These are phyloP conservation scores for Drosophila paracracens DNA, from an alignment of 2,888 invertebrate species.

Conservation along the genomic window DNA sequence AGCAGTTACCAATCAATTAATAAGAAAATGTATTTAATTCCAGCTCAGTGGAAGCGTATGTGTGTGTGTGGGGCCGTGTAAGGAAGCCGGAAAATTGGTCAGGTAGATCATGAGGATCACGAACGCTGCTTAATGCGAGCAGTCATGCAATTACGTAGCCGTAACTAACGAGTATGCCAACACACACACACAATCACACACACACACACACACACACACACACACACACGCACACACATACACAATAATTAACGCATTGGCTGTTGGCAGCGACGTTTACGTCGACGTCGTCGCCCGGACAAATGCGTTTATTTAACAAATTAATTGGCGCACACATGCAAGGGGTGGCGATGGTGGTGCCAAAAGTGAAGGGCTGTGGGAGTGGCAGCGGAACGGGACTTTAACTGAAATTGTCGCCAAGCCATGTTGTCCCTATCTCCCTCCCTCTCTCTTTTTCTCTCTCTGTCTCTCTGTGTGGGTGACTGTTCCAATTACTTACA, in stretches of 20 bases:
- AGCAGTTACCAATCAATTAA: constrained; percentile 67
- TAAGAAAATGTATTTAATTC: constrained; percentile 57
- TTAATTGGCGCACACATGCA: constrained; percentile 75
- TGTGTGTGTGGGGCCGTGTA: background rate
- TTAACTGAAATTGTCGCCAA: constrained; percentile 58
- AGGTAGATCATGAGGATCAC: constrained; percentile 31
- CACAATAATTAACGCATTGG: constrained; percentile 42
- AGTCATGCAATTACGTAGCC: constrained; percentile 61
- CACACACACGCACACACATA: constrained; percentile 34
- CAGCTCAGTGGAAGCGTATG: background rate
- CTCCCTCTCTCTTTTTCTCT: background rate
- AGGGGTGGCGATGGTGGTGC: constrained; percentile 20
- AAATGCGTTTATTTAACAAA: constrained; percentile 78
- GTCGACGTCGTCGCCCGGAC: constrained; percentile 35
- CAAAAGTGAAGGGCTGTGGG: background rate
- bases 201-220: constrained; percentile 7
- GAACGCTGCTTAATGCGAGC: constrained; percentile 33
- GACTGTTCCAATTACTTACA: constrained; percentile 69
- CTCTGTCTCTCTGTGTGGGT: background rate
- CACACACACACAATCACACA: constrained; percentile 28
- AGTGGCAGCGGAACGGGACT: constrained; percentile 37
- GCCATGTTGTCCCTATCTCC: constrained; percentile 17
- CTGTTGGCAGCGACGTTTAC: background rate
- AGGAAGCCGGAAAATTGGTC: constrained; percentile 20
- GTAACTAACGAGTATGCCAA: constrained; percentile 62